phyloP scores from a whole-genome alignment of 2,113 vertebrate species.

The Vireo altiloquus region DNA sequence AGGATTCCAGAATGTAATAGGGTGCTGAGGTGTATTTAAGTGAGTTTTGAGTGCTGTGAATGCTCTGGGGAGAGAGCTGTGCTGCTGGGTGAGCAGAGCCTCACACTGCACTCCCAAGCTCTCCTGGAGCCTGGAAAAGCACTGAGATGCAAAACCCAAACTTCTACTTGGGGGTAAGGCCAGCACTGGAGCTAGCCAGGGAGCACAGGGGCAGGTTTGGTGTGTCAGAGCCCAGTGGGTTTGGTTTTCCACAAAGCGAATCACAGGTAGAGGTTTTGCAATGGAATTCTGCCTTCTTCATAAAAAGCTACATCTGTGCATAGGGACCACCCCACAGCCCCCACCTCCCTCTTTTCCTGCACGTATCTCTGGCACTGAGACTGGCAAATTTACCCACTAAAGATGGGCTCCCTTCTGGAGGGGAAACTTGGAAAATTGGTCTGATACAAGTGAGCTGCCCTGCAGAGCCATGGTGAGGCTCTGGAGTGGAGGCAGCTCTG shows the following conservation, averaged over 20 bases:
- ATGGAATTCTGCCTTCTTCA: not conserved
- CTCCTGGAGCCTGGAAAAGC: not conserved
- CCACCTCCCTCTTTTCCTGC: not conserved
- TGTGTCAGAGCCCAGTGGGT: not conserved
- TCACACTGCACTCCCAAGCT: accelerated
- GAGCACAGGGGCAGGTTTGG: not conserved
- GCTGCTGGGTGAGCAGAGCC: not conserved
- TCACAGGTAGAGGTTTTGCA: not conserved
- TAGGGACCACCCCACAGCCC: not conserved
- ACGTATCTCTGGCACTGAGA: not conserved
- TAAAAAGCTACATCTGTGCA: too few relatives aligned
- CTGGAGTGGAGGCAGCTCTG: not conserved
- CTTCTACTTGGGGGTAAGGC: not conserved
- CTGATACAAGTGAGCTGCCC: not conserved
- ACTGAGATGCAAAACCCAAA: not conserved
- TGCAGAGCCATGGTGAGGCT: not conserved
- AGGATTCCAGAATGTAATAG: not conserved
- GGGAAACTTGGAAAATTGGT: not conserved
- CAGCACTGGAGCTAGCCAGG: not conserved
- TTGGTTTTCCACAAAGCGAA: not conserved
- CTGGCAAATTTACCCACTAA: not conserved
- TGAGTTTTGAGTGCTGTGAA: not conserved
- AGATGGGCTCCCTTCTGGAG: not conserved
- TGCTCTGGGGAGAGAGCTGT: not conserved
- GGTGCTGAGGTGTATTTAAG: not conserved